Conservation (phyloP, 2,888 invertebrate genomes). For the Metallyticus violacea region DNA sequence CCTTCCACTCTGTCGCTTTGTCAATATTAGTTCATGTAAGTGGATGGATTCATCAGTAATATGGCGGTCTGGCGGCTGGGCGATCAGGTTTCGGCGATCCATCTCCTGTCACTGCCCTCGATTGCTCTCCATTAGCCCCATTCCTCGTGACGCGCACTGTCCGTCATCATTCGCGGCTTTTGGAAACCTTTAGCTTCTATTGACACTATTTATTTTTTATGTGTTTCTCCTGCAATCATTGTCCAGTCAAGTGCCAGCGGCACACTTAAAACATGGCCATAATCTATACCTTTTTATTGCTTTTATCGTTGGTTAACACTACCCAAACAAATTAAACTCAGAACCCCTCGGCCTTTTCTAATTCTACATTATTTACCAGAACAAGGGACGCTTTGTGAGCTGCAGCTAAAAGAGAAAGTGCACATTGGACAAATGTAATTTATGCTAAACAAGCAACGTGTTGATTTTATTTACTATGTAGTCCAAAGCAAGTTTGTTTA, state of each 20-base stretch:
- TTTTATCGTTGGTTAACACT: not conserved
- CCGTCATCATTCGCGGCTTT: not conserved
- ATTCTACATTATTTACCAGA: too few species aligned
- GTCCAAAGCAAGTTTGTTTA: too few species aligned
- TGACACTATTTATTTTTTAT: not conserved
- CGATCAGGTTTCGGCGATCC: slow-evolving; percentile 41
- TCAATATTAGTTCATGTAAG: slow-evolving; percentile 67
- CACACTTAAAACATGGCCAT: too few species aligned
- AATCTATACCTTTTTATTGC: too few species aligned
- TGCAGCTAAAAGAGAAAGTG: too few species aligned
- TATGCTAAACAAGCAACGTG: too few species aligned
- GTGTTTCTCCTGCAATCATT: not conserved
- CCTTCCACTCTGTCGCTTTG: slow-evolving; percentile 43
- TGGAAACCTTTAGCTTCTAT: not conserved
- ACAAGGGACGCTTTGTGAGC: too few species aligned
- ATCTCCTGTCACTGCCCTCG: slow-evolving; percentile 24
- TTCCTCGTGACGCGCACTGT: slow-evolving; percentile 4
- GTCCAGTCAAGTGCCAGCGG: not conserved
- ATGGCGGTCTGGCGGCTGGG: slow-evolving; percentile 42
- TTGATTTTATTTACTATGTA: too few species aligned
- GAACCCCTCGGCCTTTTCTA: too few species aligned
- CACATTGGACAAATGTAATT: too few species aligned
- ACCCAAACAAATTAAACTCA: not conserved
- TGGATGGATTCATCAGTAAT: slow-evolving; percentile 55
- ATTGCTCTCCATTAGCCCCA: slow-evolving; percentile 30